phyloP scores from a whole-genome alignment of 2,797 vertebrate species.

The Squalus acanthias region DNA sequence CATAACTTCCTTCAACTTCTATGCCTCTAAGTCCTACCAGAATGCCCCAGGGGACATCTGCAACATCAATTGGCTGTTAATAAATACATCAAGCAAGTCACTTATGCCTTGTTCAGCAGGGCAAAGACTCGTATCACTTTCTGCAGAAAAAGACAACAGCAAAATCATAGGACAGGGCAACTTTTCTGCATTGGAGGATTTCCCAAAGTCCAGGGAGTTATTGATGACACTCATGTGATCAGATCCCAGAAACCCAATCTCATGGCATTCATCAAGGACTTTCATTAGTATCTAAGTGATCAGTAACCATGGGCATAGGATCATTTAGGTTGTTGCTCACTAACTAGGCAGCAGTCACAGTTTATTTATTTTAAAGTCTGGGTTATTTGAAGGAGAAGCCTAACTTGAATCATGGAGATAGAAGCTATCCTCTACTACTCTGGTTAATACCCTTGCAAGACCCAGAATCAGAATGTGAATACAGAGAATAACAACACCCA shows the following conservation, averaged over 20 bases:
- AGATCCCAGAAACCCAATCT: background rate
- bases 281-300: background rate
- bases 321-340: background rate
- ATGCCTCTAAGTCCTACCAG: background rate
- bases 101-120: background rate
- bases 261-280: background rate
- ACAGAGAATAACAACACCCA: background rate
- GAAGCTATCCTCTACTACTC: background rate
- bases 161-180: background rate
- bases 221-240: background rate
- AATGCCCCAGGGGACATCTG: too few species aligned
- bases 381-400: background rate
- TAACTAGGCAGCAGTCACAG: background rate
- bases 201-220: background rate
- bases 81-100: background rate
- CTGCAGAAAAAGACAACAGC: background rate
- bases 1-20: too few species aligned
- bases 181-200: background rate
- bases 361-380: background rate
- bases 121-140: background rate
- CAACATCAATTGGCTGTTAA: background rate
- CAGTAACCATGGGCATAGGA: background rate
- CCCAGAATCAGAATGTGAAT: background rate
- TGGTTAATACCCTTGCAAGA: background rate
- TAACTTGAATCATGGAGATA: background rate